Evolutionary conservation across 2,113 vertebrate genomes (phyloP).

Genomic region (Bothrops jararaca): DNA sequence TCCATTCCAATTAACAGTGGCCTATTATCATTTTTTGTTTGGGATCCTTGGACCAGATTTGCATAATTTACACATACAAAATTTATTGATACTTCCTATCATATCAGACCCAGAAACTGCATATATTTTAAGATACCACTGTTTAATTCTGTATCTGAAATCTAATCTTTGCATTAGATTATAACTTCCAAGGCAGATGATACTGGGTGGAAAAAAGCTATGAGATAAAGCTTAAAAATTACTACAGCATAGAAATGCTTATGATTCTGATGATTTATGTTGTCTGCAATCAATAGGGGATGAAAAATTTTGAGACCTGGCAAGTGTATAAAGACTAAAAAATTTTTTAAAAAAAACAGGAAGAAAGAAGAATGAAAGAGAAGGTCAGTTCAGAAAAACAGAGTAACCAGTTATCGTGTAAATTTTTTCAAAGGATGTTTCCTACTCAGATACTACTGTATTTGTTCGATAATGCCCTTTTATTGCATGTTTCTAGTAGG

Average conservation of each 20-base stretch:
- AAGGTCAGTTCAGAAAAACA: not conserved
- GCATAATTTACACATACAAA: not conserved
- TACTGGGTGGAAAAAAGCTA: not conserved
- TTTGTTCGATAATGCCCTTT: not conserved
- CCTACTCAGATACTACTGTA: not conserved
- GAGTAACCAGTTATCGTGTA: not conserved
- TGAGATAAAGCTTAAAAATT: not conserved
- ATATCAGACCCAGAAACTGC: not conserved
- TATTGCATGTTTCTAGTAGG: not conserved
- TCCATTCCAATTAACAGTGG: not conserved
- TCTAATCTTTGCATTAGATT: not conserved
- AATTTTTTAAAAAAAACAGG: not conserved
- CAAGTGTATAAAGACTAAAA: not conserved
- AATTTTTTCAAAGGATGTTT: not conserved
- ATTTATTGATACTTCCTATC: not conserved
- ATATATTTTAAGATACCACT: not conserved
- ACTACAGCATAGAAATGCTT: not conserved
- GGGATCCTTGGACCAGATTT: not conserved
- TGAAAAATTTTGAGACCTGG: not conserved
- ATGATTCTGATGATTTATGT: not conserved
- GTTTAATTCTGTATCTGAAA: not conserved
- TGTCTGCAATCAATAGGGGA: not conserved
- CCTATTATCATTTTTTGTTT: not conserved
- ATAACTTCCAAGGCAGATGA: not conserved
- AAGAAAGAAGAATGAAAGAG: not conserved